Base-by-base conservation (phyloP, 1,140 invertebrate genomes). In the Drosophila pallidifrons region DNA sequence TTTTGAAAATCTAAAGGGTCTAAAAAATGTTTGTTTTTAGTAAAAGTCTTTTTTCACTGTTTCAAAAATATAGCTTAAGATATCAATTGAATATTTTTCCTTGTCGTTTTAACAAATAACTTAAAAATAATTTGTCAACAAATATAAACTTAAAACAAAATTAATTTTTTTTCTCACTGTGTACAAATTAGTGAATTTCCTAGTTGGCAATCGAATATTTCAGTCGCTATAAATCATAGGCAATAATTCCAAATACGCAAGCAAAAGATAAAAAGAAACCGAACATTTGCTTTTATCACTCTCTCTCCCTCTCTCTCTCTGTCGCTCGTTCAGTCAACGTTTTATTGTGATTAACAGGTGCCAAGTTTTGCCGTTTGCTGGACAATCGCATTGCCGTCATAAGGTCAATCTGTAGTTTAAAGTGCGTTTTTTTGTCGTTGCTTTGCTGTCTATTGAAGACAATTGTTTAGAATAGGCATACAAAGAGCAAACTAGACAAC, bases 391-490 rank as follows among this genome's bases (percentile, higher is more conserved):
- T 11, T 35, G 5, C 7, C 10, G 46, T 51, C 35, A 30, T 38
- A 20, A 38, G 20, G 8, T 64, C 47, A 41, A 41, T 64, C 15
- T 43, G 2, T 3, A 25, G 30, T 30, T 15, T 32, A 3, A 49
- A 11, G 10, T 16, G 3, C 5, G 7, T 20, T 1, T 20, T 20
- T 25, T 20, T 20, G 3, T 25, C 3, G 20, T 25, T 25, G 20
- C 20, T 25, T 4, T 25, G 20, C 15, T 35, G 69, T 13, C 55
- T 30, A 64, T 54, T 71, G 32, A 64, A 51, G 5, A 10, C 41
- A 74, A 74, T 61, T 74, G 55, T 58, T 59, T 64, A 20, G 45
- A 69, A 70, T 15, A 38, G 55, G 8, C n/a, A 13, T 7, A 46
- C 15, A 41, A 49, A 13, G 20, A 38, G 30, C 25, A 25, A 25